Evolutionary conservation across 2,113 vertebrate species (phyloP), one percentile per base, ranked within the genome.

Genomic region (Alectura lathami): DNA sequence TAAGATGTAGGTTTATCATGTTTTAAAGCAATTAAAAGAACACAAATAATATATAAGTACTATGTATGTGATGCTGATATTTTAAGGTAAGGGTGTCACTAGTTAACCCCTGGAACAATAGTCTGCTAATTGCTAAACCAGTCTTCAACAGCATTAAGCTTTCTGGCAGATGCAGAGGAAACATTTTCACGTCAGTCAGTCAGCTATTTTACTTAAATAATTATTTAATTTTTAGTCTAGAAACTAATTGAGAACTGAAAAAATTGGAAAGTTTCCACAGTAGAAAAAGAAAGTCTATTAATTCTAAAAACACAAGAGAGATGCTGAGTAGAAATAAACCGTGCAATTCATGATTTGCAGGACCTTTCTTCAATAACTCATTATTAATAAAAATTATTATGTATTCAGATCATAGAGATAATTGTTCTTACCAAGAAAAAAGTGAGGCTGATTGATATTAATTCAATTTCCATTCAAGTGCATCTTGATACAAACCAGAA

Each of bases 101-200:
- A 23, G 50, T 80, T 76, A 93, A n/a, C 17, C 63, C 53, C 75
- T 77, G 79, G 85, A 95, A 94, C 85, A 89, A 89, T 87, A 66
- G 54, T 42, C 83, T 83, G 63, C 66, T 95, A 93, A 95, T 96
- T 93, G 83, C 85, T 91, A 93, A 93, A 91, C 47, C 72, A 80
- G 85, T 59, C 94, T 75, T 93, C 86, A 89, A 66, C 79, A 93
- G 29, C 79, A 50, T 76, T 62, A 89, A 94, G 70, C 40, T 88
- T 94, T 94, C 75, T 93, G 72, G 79, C 78, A 94, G 85, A 86
- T 73, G 30, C 24, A 85, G 62, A 64, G 57, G 68, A 81, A 77
- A 72, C 15, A 66, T 95, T 77, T 75, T 91, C 78, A 91, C 8
- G 84, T 87, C 67, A 87, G 50, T 76, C 54, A 36, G 34, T 96